Evolutionary conservation across 2,113 vertebrate species (phyloP).

Genomic region (Bujurquina vittata): DNA sequence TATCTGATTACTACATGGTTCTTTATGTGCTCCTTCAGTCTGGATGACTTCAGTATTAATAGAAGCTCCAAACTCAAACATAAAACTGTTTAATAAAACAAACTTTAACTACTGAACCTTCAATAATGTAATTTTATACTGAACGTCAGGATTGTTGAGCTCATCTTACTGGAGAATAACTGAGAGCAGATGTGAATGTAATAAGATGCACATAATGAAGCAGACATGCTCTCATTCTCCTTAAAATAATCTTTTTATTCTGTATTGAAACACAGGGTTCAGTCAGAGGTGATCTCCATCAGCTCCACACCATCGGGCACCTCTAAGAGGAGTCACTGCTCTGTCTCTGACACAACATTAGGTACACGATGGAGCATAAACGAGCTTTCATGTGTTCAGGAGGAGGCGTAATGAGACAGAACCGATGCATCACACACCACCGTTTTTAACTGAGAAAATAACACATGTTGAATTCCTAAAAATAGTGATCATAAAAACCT

Average conservation of each 20-base stretch:
- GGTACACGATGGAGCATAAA: constrained; percentile 23
- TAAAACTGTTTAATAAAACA: not conserved
- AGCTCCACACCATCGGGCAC: constrained; percentile 21
- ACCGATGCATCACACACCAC: constrained; percentile 41
- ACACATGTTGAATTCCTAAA: constrained; percentile 60
- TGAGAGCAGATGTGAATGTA: not conserved
- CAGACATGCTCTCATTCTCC: constrained; percentile 39
- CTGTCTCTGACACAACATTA: constrained; percentile 35
- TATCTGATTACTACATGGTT: too few relatives aligned
- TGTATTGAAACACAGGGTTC: constrained; percentile 79
- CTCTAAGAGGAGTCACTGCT: constrained; percentile 13
- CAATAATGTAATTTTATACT: not conserved
- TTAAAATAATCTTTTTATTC: constrained; percentile 84
- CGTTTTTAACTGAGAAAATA: constrained; percentile 56
- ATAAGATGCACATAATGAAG: constrained; percentile 13
- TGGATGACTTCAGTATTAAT: too few relatives aligned
- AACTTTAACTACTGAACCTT: not conserved
- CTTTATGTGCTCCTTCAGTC: too few relatives aligned
- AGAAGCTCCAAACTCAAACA: accelerated
- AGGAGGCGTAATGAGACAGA: constrained; percentile 34
- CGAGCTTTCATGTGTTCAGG: not conserved
- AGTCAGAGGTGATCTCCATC: constrained; percentile 66
- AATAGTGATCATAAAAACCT: constrained; percentile 72
- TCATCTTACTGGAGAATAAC: not conserved
- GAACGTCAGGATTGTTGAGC: not conserved